Percentiles rank a stretch among this genome's conserved stretches.
Conservation (phyloP, 1,140 invertebrate genomes). For the Ips typographus region DNA sequence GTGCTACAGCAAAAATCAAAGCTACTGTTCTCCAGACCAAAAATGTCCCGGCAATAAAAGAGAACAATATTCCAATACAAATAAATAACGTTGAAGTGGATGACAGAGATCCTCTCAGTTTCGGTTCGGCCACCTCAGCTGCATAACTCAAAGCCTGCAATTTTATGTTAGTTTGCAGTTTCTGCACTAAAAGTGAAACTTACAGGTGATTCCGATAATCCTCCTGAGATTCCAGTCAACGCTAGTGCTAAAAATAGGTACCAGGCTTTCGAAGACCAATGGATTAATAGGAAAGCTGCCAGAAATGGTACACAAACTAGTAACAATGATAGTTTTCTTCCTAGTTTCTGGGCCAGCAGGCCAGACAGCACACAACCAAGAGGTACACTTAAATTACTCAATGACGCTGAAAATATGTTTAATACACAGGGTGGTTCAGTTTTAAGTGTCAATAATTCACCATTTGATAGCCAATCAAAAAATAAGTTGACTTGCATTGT, state of each 20-base stretch:
- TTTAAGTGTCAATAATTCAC: neutral
- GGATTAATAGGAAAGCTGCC: constrained; percentile 68
- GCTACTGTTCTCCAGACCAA: constrained; percentile 68
- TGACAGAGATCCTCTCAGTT: constrained; percentile 69
- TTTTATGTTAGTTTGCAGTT: neutral
- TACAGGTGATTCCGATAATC: constrained; percentile 75
- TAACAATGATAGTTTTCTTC: constrained; percentile 70
- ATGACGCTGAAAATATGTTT: constrained; percentile 61
- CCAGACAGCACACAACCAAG: constrained; percentile 73
- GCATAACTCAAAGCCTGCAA: constrained; percentile 72
- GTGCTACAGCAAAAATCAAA: constrained; percentile 65
- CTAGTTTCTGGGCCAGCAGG: constrained; percentile 64
- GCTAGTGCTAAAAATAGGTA: constrained; percentile 67
- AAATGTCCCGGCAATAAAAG: constrained; percentile 68
- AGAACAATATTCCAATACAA: constrained; percentile 68
- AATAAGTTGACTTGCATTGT: too few species aligned
- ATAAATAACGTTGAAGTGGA: constrained; percentile 70
- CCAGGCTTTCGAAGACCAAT: constrained; percentile 60
- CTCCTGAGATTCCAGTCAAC: constrained; percentile 70
- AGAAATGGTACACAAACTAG: constrained; percentile 71
- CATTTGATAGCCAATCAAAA: neutral
- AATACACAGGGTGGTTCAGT: neutral
- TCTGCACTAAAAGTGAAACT: constrained; percentile 44
- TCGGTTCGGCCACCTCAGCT: constrained; percentile 74
- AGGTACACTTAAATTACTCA: constrained; percentile 74